Conservation (phyloP, 2,113 vertebrate species). For the Oncorhynchus masou region DNA sequence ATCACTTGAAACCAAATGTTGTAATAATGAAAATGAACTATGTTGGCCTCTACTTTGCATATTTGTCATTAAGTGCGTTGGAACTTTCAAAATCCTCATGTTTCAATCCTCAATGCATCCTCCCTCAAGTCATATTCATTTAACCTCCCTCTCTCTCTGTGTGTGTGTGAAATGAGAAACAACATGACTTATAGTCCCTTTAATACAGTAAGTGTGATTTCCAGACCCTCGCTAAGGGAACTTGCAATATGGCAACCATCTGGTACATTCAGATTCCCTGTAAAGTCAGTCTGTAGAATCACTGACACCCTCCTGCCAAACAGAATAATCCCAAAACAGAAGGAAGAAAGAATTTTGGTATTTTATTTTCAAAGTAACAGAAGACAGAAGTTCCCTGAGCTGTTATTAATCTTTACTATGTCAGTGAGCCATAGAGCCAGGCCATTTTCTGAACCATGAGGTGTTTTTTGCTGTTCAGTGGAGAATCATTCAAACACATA, state of each 20-base stretch:
- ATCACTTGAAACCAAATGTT: background rate
- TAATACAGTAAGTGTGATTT: background rate
- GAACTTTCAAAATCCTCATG: too few relatives aligned
- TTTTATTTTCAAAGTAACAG: conserved; percentile 22
- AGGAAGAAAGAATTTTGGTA: too few relatives aligned
- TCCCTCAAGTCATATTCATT: too few relatives aligned
- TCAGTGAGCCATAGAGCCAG: conserved; percentile 15
- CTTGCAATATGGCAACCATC: conserved; percentile 20
- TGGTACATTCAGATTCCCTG: conserved; percentile 13
- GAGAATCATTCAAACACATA: too few relatives aligned
- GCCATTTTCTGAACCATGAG: conserved; percentile 18
- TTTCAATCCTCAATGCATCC: too few relatives aligned
- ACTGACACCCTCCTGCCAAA: conserved; percentile 37
- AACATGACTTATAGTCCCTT: background rate
- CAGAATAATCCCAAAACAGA: background rate
- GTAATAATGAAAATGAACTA: too few relatives aligned
- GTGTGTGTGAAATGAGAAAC: background rate
- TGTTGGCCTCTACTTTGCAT: too few relatives aligned
- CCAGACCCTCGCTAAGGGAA: too few relatives aligned
- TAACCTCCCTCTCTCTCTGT: too few relatives aligned
- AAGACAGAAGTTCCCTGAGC: conserved; percentile 20
- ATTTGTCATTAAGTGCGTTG: too few relatives aligned
- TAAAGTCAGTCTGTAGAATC: conserved; percentile 20
- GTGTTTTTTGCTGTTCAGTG: too few relatives aligned
- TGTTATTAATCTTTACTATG: conserved; percentile 46